These are phyloP conservation scores for Choloepus didactylus DNA, from an alignment of 2,797 vertebrate species.

Conservation along the genomic window DNA sequence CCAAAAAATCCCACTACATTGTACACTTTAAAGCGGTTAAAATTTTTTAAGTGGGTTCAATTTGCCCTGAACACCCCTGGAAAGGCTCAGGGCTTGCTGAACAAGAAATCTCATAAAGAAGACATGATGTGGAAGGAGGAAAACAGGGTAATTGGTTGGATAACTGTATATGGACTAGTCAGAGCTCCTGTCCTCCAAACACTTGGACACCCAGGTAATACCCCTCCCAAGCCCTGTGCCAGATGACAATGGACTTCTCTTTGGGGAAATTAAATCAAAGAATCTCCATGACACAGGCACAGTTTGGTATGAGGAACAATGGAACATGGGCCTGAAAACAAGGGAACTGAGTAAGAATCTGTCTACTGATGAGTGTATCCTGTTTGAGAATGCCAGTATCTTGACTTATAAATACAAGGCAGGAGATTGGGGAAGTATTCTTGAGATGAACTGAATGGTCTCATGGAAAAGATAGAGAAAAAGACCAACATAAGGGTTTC, in stretches of 20 bases:
- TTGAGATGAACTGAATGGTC: slow-evolving; percentile 16
- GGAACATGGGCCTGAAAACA: not conserved
- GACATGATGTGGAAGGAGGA: not conserved
- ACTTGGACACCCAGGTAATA: not conserved
- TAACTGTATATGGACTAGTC: not conserved
- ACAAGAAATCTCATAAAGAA: not conserved
- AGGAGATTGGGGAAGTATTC: not conserved
- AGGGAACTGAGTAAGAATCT: not conserved
- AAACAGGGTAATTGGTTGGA: not conserved
- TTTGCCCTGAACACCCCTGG: not conserved
- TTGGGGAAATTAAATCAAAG: not conserved
- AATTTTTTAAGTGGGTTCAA: not conserved
- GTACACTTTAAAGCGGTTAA: too few relatives aligned
- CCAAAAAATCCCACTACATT: too few relatives aligned
- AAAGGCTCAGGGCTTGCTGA: not conserved
- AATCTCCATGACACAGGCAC: not conserved
- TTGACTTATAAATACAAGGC: not conserved
- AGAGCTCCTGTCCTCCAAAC: not conserved
- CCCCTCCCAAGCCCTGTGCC: not conserved
- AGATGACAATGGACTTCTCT: not conserved
- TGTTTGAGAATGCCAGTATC: not conserved
- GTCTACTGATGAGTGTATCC: not conserved
- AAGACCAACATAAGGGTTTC: not conserved
- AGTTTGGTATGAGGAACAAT: not conserved
- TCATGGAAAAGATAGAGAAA: not conserved